phyloP scores from a whole-genome alignment of 2,888 invertebrate species.

The Synanthedon myopaeformis region DNA sequence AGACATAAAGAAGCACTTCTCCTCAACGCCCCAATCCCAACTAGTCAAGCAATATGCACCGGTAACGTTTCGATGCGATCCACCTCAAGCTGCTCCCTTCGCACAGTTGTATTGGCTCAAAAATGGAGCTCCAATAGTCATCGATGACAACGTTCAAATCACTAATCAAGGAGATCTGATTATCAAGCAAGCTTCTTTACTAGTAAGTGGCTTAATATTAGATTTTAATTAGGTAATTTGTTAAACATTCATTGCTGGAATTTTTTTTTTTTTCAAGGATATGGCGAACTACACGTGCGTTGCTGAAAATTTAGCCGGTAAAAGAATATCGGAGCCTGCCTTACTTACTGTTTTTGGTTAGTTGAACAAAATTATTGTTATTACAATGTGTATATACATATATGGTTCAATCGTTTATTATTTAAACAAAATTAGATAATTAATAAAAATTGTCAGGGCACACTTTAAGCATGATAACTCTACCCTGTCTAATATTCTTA shows the following conservation, averaged over 20 bases:
- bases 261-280: constrained; percentile 54
- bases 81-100: constrained; percentile 88
- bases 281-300: constrained; percentile 97
- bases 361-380: constrained; percentile 26
- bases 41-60: constrained; percentile 86
- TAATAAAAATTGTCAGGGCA: background rate
- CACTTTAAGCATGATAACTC: too few relatives aligned
- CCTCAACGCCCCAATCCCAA: constrained; percentile 86
- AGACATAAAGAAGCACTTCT: constrained; percentile 94
- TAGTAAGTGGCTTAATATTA: constrained; percentile 35
- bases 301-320: constrained; percentile 92
- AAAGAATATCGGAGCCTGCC: constrained; percentile 86
- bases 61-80: constrained; percentile 87
- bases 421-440: background rate
- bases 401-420: background rate
- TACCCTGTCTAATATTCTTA: too few relatives aligned
- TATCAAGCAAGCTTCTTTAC: constrained; percentile 85
- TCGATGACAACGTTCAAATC: constrained; percentile 76
- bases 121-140: constrained; percentile 78
- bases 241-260: too few relatives aligned
- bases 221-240: background rate
- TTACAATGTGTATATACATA: background rate
- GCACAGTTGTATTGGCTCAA: constrained; percentile 89
- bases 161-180: constrained; percentile 86
- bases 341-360: constrained; percentile 91